Evolutionary conservation across 1,140 invertebrate species (phyloP).

Genomic region (Nasonia vitripennis): DNA sequence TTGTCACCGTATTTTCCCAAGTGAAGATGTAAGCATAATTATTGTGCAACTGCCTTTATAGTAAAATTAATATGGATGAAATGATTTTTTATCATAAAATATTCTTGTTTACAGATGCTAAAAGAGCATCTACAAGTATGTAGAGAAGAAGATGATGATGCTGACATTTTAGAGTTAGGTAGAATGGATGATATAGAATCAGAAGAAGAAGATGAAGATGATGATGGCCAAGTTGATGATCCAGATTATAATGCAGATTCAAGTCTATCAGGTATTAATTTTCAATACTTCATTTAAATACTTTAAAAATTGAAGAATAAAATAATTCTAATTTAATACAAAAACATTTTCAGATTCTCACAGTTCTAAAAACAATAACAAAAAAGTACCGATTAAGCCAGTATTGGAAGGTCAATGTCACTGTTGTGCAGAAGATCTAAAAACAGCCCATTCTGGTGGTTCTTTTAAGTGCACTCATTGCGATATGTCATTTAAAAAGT

Average conservation of each 20-base stretch:
- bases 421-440: slow-evolving; percentile 75
- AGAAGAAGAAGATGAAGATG: slow-evolving; percentile 65
- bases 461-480: slow-evolving; percentile 73
- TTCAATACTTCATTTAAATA: slow-evolving; percentile 8
- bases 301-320: not conserved
- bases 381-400: slow-evolving; percentile 66
- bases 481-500: slow-evolving; percentile 74
- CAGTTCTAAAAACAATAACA: slow-evolving; percentile 63
- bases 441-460: slow-evolving; percentile 74
- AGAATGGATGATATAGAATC: slow-evolving; percentile 66
- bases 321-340: slow-evolving; percentile 21
- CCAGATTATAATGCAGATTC: slow-evolving; percentile 58
- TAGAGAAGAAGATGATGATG: slow-evolving; percentile 70
- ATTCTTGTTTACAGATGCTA: slow-evolving; percentile 60
- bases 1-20: slow-evolving; percentile 69
- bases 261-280: slow-evolving; percentile 56
- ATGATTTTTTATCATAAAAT: not conserved
- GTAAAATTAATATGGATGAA: not conserved
- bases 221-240: slow-evolving; percentile 61
- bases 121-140: slow-evolving; percentile 71
- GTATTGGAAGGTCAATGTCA: slow-evolving; percentile 72
- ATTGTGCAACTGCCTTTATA: not conserved
- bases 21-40: slow-evolving; percentile 63
- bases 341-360: slow-evolving; percentile 56
- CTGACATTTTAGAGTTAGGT: slow-evolving; percentile 64